phyloP scores from a whole-genome alignment of 2,113 vertebrate genomes.

The Salvelinus namaycush region DNA sequence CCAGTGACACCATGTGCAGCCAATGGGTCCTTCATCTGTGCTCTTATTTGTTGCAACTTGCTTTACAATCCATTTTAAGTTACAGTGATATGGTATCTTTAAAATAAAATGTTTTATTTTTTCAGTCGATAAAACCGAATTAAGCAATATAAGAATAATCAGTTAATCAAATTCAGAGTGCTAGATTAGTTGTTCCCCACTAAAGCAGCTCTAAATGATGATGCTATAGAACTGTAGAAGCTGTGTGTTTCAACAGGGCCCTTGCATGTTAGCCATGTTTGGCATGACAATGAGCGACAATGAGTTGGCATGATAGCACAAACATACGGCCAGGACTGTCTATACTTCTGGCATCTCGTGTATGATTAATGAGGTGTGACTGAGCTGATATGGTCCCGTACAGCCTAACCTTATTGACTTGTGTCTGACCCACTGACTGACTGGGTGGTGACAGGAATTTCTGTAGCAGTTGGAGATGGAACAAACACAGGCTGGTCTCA shows the following conservation, averaged over 20 bases:
- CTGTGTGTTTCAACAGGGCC: no score
- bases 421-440: background rate
- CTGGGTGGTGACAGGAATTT: conserved; percentile 20
- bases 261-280: no score
- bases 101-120: background rate
- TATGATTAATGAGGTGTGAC: conserved; percentile 28
- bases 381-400: conserved; percentile 15
- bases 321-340: background rate
- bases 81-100: background rate
- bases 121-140: background rate
- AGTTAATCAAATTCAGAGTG: background rate
- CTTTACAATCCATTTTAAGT: background rate
- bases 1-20: background rate
- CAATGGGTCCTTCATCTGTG: background rate
- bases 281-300: no score
- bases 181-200: background rate
- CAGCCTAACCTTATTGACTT: conserved; percentile 2
- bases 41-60: background rate
- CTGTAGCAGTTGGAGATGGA: conserved; percentile 3
- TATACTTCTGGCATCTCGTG: background rate
- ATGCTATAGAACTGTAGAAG: background rate
- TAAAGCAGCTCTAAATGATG: background rate
- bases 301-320: no score
- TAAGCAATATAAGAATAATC: background rate
- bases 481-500: conserved; percentile 19